phyloP scores from a whole-genome alignment of 1,140 invertebrate genomes.

The Hesperophylax magnus region DNA sequence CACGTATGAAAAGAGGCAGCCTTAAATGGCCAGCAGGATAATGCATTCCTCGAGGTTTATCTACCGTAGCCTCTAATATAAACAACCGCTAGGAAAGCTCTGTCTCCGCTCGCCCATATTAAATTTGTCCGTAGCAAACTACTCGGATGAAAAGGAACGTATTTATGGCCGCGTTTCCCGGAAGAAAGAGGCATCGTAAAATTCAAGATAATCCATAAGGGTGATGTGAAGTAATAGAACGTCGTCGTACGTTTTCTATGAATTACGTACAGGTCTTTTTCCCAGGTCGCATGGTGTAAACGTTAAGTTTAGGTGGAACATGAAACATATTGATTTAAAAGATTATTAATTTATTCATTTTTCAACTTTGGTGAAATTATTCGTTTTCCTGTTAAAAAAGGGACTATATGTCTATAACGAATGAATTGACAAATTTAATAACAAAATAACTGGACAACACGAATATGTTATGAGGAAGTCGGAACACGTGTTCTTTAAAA shows the following conservation, averaged over 20 bases:
- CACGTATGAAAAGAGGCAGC: constrained; percentile 3
- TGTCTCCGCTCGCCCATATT: constrained; percentile 1
- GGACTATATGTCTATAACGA: no score
- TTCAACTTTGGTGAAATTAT: no score
- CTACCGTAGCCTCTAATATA: constrained; percentile 27
- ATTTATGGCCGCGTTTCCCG: constrained; percentile 21
- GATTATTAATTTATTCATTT: no score
- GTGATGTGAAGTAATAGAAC: constrained; percentile 9
- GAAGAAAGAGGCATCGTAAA: constrained; percentile 21
- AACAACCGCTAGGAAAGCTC: constrained; percentile 16
- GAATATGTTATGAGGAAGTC: no score
- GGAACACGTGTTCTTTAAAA: no score
- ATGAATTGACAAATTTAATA: no score
- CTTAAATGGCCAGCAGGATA: constrained; percentile 5
- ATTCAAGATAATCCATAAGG: constrained; percentile 26
- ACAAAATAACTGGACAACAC: no score
- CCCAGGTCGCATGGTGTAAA: no score
- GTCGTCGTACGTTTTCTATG: background rate
- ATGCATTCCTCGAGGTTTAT: constrained; percentile 24
- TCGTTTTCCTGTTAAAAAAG: no score
- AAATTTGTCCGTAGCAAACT: constrained; percentile 30
- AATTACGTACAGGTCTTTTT: no score
- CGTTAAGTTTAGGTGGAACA: no score
- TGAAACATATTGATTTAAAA: no score
- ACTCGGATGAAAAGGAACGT: constrained; percentile 15